phyloP scores from a whole-genome alignment of 2,113 vertebrate genomes.

The Toxotes jaculatrix region DNA sequence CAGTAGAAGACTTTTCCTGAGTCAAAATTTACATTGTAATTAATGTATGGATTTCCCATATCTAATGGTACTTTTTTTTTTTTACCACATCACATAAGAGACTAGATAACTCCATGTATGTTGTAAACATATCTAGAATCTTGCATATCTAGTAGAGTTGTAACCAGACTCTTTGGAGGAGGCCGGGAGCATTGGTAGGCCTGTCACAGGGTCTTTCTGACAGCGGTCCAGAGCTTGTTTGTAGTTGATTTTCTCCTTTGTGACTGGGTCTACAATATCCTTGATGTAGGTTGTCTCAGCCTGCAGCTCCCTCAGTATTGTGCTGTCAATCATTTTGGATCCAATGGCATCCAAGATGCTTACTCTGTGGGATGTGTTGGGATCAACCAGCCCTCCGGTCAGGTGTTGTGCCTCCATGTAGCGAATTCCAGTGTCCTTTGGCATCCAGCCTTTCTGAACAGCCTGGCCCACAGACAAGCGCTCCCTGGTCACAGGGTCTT shows the following conservation, averaged over 20 bases:
- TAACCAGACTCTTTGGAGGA: slow-evolving; percentile 73
- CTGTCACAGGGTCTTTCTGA: slow-evolving; percentile 86
- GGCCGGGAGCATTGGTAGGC: slow-evolving; percentile 89
- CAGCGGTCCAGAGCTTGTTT: slow-evolving; percentile 92
- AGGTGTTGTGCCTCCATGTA: slow-evolving; percentile 92
- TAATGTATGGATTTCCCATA: slow-evolving; percentile 37
- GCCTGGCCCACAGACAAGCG: slow-evolving; percentile 92
- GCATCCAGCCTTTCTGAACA: slow-evolving; percentile 94
- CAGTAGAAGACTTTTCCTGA: slow-evolving; percentile 70
- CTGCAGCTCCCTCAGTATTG: slow-evolving; percentile 88
- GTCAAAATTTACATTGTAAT: slow-evolving; percentile 64
- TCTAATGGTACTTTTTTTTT: slow-evolving; percentile 8
- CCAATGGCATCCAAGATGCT: slow-evolving; percentile 86
- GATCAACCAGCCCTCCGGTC: slow-evolving; percentile 93
- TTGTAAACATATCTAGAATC: slow-evolving; percentile 76
- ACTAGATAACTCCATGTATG: slow-evolving; percentile 39
- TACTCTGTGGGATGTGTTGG: slow-evolving; percentile 87
- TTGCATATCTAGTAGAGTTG: slow-evolving; percentile 56
- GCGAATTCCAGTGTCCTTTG: slow-evolving; percentile 87
- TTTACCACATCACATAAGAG: slow-evolving; percentile 19
- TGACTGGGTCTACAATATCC: slow-evolving; percentile 90
- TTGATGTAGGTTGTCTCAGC: slow-evolving; percentile 88
- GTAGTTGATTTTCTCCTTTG: slow-evolving; percentile 93
- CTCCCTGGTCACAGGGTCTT: slow-evolving; percentile 91
- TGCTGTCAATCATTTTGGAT: slow-evolving; percentile 87